Base-by-base conservation (phyloP, 2,113 vertebrate genomes). In the Phalacrocorax carbo region DNA sequence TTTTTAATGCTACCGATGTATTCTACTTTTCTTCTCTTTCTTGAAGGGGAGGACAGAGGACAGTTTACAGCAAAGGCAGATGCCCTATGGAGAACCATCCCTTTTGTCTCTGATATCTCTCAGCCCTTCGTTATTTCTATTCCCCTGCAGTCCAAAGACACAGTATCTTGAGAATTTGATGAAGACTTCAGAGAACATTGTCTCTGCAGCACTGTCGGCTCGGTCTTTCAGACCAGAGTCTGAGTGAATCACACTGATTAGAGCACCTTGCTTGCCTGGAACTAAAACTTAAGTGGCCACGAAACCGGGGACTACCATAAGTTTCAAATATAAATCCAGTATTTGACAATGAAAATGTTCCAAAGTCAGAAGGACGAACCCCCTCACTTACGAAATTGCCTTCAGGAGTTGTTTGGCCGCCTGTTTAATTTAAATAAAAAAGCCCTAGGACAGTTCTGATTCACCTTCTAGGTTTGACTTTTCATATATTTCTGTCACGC, bases 1-100 rank as follows among this genome's bases (percentile, higher is more conserved):
- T 96, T 95, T 38, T 95, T 19, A 62, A 86, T 32, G 72, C 38
- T 96, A 93, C 69, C 93, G 85, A 78, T 97, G 90, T 94, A 86
- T 95, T 96, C 71, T 72, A 26, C 4, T 88, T 91, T 90, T 95
- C 30, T 82, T 34, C 57, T 69, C 32, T 17, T 64, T 84, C 51
- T 73, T 46, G 54, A 44, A 93, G 75, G 22, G 54, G 16, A 92
- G 54, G 49, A 19, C 23, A 40, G 75, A 78, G 44, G 44, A 52
- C 27, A 46, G 30, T 19, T 61, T 20, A 19, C 73, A n/a, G 57
- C 46, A 36, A 49, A 77, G 38, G 29, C 14, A 21, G 34, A 42
- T 44, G 10, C 22, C 27, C 21, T 16, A 7, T 2, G 26, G 7
- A 34, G 27, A 89, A 34, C 36, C 44, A 65, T 21, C 54, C 36